These are phyloP conservation scores for Troilus luridus DNA, from an alignment of 2,888 invertebrate genomes.

Conservation along the genomic window DNA sequence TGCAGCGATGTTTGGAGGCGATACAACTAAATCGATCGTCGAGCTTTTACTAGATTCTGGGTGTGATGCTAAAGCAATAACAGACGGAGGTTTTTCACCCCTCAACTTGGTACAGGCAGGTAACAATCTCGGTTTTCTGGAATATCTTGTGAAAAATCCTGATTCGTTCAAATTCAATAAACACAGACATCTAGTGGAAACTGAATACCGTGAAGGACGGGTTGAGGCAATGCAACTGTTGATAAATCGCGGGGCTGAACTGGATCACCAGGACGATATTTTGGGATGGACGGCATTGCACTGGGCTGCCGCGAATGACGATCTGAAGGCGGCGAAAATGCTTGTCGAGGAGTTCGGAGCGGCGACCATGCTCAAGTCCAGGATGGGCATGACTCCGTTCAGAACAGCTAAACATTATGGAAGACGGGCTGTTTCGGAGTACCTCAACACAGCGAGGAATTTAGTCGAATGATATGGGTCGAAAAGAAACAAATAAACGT, in stretches of 20 bases:
- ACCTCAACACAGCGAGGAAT: background rate
- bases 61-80: background rate
- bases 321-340: constrained; percentile 13
- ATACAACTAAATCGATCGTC: background rate
- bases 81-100: constrained; percentile 17
- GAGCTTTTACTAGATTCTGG: constrained; percentile 9
- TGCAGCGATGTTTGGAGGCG: background rate
- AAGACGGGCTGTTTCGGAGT: background rate
- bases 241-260: background rate
- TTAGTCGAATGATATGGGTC: background rate
- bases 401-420: background rate
- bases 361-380: background rate
- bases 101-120: constrained; percentile 35
- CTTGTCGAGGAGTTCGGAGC: background rate
- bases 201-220: background rate
- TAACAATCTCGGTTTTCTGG: background rate
- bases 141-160: background rate
- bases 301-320: constrained; percentile 48
- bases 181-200: background rate
- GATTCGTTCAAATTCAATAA: background rate
- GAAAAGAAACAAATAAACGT: too few species aligned
- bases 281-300: constrained; percentile 46
- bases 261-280: constrained; percentile 13
- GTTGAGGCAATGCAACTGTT: background rate
- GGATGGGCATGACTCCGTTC: background rate